These are phyloP conservation scores for Phaonia tiefii DNA, from an alignment of 2,888 invertebrate species.

Conservation along the genomic window DNA sequence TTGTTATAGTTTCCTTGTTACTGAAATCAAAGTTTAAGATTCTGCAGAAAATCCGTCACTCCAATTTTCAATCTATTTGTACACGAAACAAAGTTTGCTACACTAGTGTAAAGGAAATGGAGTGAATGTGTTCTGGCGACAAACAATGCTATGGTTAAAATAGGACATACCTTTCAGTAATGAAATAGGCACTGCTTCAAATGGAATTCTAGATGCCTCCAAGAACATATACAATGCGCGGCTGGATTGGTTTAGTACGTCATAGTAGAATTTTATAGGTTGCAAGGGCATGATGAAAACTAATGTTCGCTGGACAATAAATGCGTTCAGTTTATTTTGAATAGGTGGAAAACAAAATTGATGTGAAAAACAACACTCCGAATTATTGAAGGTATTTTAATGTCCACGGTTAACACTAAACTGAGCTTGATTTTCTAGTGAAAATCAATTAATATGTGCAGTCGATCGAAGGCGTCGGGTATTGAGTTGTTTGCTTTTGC, in stretches of 20 bases:
- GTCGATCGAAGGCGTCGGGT: constrained; percentile 40
- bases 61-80: no score
- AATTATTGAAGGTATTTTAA: constrained; percentile 28
- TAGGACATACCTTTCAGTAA: constrained; percentile 84
- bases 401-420: constrained; percentile 64
- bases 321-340: no score
- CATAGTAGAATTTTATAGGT: constrained; percentile 85
- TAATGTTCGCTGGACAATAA: no score
- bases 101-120: no score
- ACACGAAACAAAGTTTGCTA: no score
- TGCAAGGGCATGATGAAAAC: constrained; percentile 74
- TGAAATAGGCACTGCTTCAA: constrained; percentile 84
- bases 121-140: no score
- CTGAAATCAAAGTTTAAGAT: no score
- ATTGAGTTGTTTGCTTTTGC: constrained; percentile 47
- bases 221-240: constrained; percentile 88
- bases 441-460: constrained; percentile 67
- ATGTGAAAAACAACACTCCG: background rate
- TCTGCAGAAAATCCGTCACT: no score
- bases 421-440: constrained; percentile 64
- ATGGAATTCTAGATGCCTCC: constrained; percentile 85
- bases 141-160: no score
- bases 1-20: no score
- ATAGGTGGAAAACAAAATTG: background rate
- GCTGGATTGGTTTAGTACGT: constrained; percentile 89